phyloP scores from a whole-genome alignment of 2,888 invertebrate genomes.

The Eumacrocentrus americanus region DNA sequence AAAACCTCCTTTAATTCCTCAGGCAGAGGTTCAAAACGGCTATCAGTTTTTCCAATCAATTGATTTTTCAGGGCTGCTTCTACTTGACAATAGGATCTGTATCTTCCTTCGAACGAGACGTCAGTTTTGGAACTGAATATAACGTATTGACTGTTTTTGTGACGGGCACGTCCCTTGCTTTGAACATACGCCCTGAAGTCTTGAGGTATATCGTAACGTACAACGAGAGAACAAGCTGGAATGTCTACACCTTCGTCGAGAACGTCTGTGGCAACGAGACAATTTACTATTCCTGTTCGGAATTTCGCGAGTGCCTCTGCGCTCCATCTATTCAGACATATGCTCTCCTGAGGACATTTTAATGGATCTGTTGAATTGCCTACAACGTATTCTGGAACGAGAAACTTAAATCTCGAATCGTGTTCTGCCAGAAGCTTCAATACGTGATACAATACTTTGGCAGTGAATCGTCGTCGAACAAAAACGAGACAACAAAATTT shows the following conservation, averaged over 20 bases:
- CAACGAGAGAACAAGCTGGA: conserved; percentile 78
- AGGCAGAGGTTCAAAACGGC: conserved; percentile 64
- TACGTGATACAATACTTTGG: conserved; percentile 76
- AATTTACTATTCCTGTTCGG: conserved; percentile 67
- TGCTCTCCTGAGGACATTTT: conserved; percentile 65
- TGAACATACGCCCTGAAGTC: conserved; percentile 86
- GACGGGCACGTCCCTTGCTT: conserved; percentile 88
- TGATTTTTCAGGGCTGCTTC: conserved; percentile 64
- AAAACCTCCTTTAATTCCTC: conserved; percentile 65
- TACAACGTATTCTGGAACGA: conserved; percentile 75
- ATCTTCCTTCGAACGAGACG: conserved; percentile 52
- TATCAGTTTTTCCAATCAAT: conserved; percentile 66
- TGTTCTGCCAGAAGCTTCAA: conserved; percentile 59
- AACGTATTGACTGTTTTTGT: conserved; percentile 67
- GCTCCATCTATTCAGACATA: conserved; percentile 66
- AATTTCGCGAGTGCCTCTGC: conserved; percentile 66
- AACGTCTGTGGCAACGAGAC: conserved; percentile 78
- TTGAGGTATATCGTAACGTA: conserved; percentile 74
- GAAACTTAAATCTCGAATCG: conserved; percentile 65
- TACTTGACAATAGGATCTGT: conserved; percentile 62
- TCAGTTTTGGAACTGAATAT: conserved; percentile 62
- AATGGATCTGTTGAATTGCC: conserved; percentile 70
- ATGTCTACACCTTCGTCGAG: conserved; percentile 92
- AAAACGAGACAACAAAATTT: conserved; percentile 75
- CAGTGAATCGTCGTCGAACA: conserved; percentile 74